Evolutionary conservation across 2,797 vertebrate genomes (phyloP), one percentile per base, ranked within the genome.

Genomic region (Lates japonicus): DNA sequence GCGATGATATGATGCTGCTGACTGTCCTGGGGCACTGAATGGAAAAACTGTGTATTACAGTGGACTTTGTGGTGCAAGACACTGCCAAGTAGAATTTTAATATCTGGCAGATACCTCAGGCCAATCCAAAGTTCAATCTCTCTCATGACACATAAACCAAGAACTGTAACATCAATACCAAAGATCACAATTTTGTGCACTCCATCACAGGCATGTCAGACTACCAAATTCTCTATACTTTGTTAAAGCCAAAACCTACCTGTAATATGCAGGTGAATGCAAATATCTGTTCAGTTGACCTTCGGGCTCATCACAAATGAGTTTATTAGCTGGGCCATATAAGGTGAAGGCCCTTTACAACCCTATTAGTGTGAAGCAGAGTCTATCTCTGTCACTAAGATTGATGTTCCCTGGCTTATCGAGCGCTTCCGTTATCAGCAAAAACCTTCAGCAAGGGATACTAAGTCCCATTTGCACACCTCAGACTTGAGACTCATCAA

Each of bases 231-330:
- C 22, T 66, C n/a, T 41, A 4, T 14, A 58, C 37, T 46, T 48
- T n/a, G 33, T 55, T 33, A 65, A 62, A 84, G 44, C 70, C 29
- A 62, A 81, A 48, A 44, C n/a, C 39, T 33, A 31, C 58, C 57
- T 63, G 14, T 70, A 46, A 78, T 76, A 44, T 70, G 51, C 78
- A 82, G 88, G 76, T 80, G 83, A 82, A 90, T 88, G 74, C 84
- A 65, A 83, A 81, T 79, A 71, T 82, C 52, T 52, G 68, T 73
- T 83, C 58, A 70, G 83, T 75, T 95, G 95, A 95, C 93, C 95
- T 96, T 96, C 92, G 92, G 88, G 90, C 94, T 95, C 93, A 95
- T 95, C 93, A 93, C 92, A 93, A 93, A 94, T 92, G 73, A 90
- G 81, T 96, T 96, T 95, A 96, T 96, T 95, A 94, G 94, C 76